These are phyloP conservation scores for Coregonus ussuriensis DNA, from an alignment of 2,797 vertebrate species.

Conservation along the genomic window DNA sequence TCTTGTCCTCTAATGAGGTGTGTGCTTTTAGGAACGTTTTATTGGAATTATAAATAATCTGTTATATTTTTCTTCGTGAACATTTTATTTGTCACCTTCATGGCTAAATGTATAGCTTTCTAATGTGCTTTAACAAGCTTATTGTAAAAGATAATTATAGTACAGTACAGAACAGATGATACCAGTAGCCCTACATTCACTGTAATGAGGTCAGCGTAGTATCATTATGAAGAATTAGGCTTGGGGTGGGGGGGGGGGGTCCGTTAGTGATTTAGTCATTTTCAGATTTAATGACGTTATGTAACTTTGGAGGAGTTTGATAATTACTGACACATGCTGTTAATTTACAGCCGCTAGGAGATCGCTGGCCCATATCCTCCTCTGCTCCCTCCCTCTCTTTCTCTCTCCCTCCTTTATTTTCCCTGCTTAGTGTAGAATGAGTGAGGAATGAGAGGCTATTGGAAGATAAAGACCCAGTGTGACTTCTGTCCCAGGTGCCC, in stretches of 20 bases:
- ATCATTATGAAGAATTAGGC: slow-evolving; percentile 62
- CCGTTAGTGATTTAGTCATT: slow-evolving; percentile 61
- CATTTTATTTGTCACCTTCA: neutral
- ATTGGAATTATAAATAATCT: neutral
- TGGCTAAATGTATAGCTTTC: neutral
- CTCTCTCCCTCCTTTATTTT: neutral
- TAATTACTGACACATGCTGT: slow-evolving; percentile 71
- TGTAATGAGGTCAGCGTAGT: slow-evolving; percentile 55
- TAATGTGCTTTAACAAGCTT: neutral
- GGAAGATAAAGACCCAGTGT: neutral
- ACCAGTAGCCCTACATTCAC: slow-evolving; percentile 39
- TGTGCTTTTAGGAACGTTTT: neutral
- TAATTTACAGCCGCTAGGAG: slow-evolving; percentile 57
- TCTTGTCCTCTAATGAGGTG: too few relatives aligned
- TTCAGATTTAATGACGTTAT: slow-evolving; percentile 69
- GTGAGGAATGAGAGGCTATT: neutral
- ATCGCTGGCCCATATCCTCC: slow-evolving; percentile 48
- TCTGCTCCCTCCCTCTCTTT: slow-evolving; percentile 14
- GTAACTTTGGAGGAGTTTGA: slow-evolving; percentile 69
- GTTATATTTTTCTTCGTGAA: neutral
- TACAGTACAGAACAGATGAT: slow-evolving; percentile 27
- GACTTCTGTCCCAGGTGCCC: neutral
- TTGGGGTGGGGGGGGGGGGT: slow-evolving; percentile 46
- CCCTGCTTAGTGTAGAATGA: neutral
- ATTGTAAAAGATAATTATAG: slow-evolving; percentile 13